A percentile compares a stretch with the other conserved stretches of the same genome.
These are phyloP conservation scores for Nymphicus hollandicus DNA, from an alignment of 2,113 vertebrate genomes.

Conservation along the genomic window DNA sequence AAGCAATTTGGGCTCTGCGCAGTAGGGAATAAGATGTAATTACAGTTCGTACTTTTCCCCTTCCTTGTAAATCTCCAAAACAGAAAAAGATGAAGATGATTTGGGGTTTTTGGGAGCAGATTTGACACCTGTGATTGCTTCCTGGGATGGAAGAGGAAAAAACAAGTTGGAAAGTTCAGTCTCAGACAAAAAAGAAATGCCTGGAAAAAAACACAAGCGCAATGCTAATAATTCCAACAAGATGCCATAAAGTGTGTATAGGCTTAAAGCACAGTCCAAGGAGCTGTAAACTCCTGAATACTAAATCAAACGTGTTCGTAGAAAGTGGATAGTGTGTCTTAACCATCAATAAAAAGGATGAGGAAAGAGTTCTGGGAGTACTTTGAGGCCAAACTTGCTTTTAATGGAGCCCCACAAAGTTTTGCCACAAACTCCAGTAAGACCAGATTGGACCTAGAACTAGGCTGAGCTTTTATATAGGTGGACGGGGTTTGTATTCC, in stretches of 20 bases:
- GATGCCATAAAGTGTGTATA: background rate
- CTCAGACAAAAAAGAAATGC: background rate
- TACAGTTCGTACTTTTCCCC: background rate
- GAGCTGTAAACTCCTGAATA: background rate
- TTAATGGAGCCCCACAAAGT: background rate
- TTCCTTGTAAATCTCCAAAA: accelerated
- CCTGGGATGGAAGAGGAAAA: background rate
- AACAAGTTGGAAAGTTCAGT: background rate
- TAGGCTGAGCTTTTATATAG: background rate
- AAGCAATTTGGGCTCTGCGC: background rate
- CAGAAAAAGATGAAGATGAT: background rate
- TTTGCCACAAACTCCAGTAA: background rate
- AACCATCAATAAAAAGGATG: background rate
- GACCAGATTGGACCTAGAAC: background rate
- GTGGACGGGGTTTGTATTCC: background rate
- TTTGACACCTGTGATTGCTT: background rate
- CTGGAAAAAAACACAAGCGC: accelerated
- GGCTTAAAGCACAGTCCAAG: background rate
- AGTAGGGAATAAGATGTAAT: background rate
- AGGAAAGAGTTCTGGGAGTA: background rate
- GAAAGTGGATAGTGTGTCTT: background rate
- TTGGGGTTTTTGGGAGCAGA: background rate
- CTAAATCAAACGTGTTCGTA: background rate
- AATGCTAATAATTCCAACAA: background rate
- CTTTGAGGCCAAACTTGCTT: background rate